A percentile compares a stretch with the other conserved stretches of the same genome.
phyloP scores from a whole-genome alignment of 2,888 invertebrate species.

The Urechis unicinctus region DNA sequence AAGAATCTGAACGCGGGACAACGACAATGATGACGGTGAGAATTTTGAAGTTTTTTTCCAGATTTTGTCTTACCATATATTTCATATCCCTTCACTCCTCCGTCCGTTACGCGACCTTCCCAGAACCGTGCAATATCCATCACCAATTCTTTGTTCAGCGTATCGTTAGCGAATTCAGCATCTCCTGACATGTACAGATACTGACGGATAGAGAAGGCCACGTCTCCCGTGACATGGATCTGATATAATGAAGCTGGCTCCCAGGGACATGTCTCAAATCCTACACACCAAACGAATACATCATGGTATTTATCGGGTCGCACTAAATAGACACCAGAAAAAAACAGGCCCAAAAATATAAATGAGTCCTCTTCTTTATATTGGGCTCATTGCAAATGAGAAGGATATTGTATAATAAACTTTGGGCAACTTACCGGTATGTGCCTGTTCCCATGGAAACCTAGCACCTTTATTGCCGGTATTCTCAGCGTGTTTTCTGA shows the following conservation, averaged over 20 bases:
- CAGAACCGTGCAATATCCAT: conserved; percentile 26
- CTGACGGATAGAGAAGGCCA: conserved; percentile 25
- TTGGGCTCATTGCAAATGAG: no score
- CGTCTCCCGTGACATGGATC: conserved; percentile 26
- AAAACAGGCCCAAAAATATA: no score
- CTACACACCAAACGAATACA: no score
- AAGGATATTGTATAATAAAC: conserved; percentile 51
- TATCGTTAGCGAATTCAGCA: not conserved
- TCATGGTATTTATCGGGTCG: no score
- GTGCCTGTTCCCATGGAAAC: conserved; percentile 48
- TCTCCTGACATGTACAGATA: conserved; percentile 24
- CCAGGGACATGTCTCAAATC: conserved; percentile 8
- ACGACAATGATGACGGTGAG: conserved; percentile 25
- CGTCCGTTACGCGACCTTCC: conserved; percentile 16
- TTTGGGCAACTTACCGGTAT: conserved; percentile 42
- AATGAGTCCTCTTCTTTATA: no score
- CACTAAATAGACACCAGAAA: no score
- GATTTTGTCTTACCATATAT: conserved; percentile 20
- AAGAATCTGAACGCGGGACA: no score
- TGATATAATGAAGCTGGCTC: conserved; percentile 12
- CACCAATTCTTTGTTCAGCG: conserved; percentile 2
- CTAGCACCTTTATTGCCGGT: conserved; percentile 34
- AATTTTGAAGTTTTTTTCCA: conserved; percentile 34
- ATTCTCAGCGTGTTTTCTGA: conserved; percentile 24
- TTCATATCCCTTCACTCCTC: conserved; percentile 38